Base-by-base conservation (phyloP, 1,140 invertebrate species). In the Lutraria rhynchaena region DNA sequence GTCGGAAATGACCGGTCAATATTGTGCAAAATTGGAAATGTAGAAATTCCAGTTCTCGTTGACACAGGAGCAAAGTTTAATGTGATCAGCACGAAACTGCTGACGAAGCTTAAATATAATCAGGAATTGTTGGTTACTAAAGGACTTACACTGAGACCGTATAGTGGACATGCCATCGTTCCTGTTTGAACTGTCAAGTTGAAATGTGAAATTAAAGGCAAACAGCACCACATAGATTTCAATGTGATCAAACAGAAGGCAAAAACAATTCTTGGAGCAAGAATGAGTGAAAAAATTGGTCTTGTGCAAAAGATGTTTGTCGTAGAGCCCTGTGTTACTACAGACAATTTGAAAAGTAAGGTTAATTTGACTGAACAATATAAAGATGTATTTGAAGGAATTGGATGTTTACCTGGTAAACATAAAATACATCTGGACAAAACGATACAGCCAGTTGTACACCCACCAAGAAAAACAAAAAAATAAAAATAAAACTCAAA, bases 341-440 rank as follows among this genome's bases (percentile, higher is more conserved):
- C n/a, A n/a, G 37, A 49, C 22, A 60, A 78, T 58, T 87, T 33
- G 53, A 53, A 17, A 35, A 65, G 27, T 31, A 67, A 78, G n/a
- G n/a, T n/a, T n/a, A n/a, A n/a, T n/a, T n/a, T n/a, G n/a, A n/a
- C n/a, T n/a, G n/a, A n/a, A n/a, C n/a, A n/a, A 69, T 87, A 37
- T 65, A 41, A 22, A 35, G 65, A 84, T 35, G n/a, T 86, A 17
- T 86, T 86, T 61, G 3, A 74, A 17, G 85, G 83, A 22, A 24
- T 86, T 9, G 65, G 65, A n/a, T 41, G 24, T 13, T 27, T 44
- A 5, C 65, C 65, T 24, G 44, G 65, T 19, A 2, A 69, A 69
- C 41, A 27, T 11, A 0, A 69, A 3, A 71, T 71, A 27, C 3
- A 53, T 9, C 24, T 71, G 19, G 46, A 71, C 22, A 44, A 44